Base-by-base conservation (phyloP, 2,888 invertebrate genomes). In the Heliconius cydno region DNA sequence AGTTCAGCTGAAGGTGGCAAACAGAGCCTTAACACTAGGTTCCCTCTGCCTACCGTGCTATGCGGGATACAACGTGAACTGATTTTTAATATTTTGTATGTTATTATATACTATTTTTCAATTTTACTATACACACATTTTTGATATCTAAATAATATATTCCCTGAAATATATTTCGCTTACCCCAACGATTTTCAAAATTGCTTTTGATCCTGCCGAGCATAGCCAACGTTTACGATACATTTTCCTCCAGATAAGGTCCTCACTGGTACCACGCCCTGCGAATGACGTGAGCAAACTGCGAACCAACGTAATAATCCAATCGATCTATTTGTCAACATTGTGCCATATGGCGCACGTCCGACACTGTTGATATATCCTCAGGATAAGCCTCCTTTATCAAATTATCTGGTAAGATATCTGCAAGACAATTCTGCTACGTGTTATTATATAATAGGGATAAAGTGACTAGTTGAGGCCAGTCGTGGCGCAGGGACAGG, bases 281-380 rank as follows among this genome's bases (percentile, higher is more conserved):
- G 74, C 46, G 79, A 82, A 81, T 87, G 86, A 87, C 90, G 89
- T 89, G 90, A 87, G 85, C 60, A 73, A 88, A 86, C 85, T 88
- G 80, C 73, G 82, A 84, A 85, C 83, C 81, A 79, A 82, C 84
- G 76, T 79, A 71, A 72, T 82, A 79, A 81, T 81, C 80, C 78
- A 77, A 82, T 81, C 77, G 80, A 82, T 81, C 77, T 80, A 79
- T 81, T 82, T 81, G 83, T 82, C 73, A 82, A 76, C 79, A 76
- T 60, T 72, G 79, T 74, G 68, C 63, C 79, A 78, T 81, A 79
- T 79, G 82, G 76, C 76, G 72, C 75, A 75, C 78, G 76, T 77
- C 77, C 79, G 71, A 77, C 77, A 28, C 70, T 83, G 82, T 80
- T 82, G 80, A 79, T 82, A 79, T 83, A 81, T 79, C 79, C 77